Base-by-base conservation (phyloP, 2,888 invertebrate species). In the Sphaerophoria taeniata region DNA sequence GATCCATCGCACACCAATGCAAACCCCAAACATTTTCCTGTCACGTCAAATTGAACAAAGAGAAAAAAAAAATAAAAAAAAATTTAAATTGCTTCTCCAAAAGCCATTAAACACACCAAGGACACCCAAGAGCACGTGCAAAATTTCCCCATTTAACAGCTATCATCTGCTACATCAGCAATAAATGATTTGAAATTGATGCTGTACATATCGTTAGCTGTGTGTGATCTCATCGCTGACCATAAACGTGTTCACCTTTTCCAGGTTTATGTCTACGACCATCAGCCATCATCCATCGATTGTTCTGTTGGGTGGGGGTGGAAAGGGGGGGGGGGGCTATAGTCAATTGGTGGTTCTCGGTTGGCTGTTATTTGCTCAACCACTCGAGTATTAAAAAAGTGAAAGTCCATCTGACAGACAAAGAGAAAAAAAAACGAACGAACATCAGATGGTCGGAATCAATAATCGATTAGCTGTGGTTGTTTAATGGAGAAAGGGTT, bases 141-240 rank as follows among this genome's bases (percentile, higher is more conserved):
- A 81, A 76, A 74, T 65, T 49, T 76, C 69, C 81, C 76, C 81
- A 77, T 81, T 85, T 85, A 85, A 85, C 85, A 85, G 85, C 85
- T 85, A 85, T 85, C 85, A 85, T 85, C 85, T 85, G 85, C 85
- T 81, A 85, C 85, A 85, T 85, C 85, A 81, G 81, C 85, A 85
- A 85, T 85, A 85, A 85, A 85, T 85, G 85, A 85, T 85, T 85
- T 73, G 85, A 85, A 85, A 85, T 85, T 85, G 85, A 85, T 85
- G 81, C 77, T 85, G 76, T 81, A 81, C 85, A 81, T 63, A 69
- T 85, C 80, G 84, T 84, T 84, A 80, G 84, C 75, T 72, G 49
- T 72, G 74, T 24, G 24, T 24, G 24, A 24, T 24, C 71, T 76
- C 85, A 76, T 70, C 43, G 81, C 70, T 85, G 85, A 73, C 85